These are phyloP conservation scores for Cherax quadricarinatus DNA, from an alignment of 1,140 invertebrate species.

Conservation along the genomic window DNA sequence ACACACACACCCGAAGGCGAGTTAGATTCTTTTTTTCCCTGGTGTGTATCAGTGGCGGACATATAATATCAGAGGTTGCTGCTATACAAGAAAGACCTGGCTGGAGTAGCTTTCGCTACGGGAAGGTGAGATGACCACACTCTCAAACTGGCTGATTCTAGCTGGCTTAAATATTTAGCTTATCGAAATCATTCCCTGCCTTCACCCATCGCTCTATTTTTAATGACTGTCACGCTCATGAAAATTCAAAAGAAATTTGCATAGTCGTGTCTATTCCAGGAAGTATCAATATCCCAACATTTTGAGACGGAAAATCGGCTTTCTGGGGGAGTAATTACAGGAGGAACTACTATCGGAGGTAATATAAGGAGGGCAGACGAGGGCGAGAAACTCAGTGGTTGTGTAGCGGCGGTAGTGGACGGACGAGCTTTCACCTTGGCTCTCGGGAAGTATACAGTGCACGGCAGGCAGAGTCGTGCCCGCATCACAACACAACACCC, in stretches of 20 bases:
- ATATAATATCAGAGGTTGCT: constrained; percentile 1
- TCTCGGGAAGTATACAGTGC: background rate
- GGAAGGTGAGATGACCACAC: background rate
- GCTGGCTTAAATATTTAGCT: background rate
- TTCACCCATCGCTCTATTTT: no score
- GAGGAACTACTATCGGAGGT: constrained; percentile 21
- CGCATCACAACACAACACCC: background rate
- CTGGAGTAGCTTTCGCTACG: constrained; percentile 5
- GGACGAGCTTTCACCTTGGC: constrained; percentile 33
- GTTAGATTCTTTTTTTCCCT: background rate
- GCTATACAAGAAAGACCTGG: background rate
- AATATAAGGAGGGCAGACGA: constrained; percentile 25
- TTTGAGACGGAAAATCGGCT: background rate
- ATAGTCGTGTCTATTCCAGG: no score
- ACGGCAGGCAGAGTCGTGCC: background rate
- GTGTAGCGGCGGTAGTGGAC: constrained; percentile 49
- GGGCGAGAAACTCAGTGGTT: constrained; percentile 42
- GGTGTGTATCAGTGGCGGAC: background rate
- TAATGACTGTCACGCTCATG: no score
- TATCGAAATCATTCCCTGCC: background rate
- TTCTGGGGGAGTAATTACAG: background rate
- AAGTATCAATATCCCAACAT: no score
- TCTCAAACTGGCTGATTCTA: background rate
- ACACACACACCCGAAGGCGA: background rate
- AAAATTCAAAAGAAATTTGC: no score